These are phyloP conservation scores for Chlamydotis undulata DNA, from an alignment of 2,113 vertebrate species.

Conservation along the genomic window DNA sequence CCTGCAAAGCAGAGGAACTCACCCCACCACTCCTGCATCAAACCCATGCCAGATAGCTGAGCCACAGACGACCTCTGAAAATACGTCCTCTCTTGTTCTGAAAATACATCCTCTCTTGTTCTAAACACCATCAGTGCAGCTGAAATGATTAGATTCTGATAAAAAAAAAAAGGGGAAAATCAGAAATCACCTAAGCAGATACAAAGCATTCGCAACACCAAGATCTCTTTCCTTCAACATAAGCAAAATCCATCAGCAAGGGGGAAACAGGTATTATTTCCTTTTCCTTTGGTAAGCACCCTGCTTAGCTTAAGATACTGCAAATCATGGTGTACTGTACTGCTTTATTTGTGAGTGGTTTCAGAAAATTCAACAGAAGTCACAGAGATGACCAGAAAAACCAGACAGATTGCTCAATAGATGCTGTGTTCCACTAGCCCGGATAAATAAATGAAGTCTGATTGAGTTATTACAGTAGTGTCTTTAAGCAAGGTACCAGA, in stretches of 20 bases:
- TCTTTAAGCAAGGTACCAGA: not conserved
- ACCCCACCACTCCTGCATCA: not conserved
- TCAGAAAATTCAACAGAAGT: not conserved
- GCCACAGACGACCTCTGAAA: not conserved
- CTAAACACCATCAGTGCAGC: not conserved
- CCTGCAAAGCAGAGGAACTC: not conserved
- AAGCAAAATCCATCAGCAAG: not conserved
- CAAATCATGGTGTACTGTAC: not conserved
- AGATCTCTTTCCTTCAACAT: not conserved
- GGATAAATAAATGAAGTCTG: not conserved
- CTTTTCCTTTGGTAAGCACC: not conserved
- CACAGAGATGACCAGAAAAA: not conserved
- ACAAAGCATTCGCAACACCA: not conserved
- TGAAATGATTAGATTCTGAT: not conserved
- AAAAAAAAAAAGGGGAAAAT: not conserved
- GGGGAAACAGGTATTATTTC: not conserved
- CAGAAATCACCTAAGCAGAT: not conserved
- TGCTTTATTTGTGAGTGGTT: not conserved
- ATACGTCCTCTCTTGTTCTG: not conserved
- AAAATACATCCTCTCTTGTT: not conserved
- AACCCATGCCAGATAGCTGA: not conserved
- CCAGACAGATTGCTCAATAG: not conserved
- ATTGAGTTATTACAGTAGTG: not conserved
- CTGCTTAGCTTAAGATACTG: not conserved
- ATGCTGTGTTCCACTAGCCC: not conserved